Evolutionary conservation across 2,113 vertebrate species (phyloP).

Genomic region (Onychorhynchus coronatus): DNA sequence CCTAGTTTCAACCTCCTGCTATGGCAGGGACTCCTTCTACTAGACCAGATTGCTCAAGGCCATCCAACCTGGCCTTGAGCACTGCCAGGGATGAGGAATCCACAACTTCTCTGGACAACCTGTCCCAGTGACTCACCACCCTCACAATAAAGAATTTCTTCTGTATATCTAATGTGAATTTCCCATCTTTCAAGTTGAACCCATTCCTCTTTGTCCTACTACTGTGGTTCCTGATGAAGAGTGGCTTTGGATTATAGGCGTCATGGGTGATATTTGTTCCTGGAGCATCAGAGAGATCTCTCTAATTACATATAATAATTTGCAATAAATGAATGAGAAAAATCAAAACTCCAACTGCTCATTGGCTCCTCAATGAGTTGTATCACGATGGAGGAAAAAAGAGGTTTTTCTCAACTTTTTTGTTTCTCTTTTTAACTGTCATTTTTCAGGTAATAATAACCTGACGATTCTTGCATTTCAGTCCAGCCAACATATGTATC

Average conservation of each 20-base stretch:
- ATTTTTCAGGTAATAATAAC: background rate
- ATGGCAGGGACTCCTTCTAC: background rate
- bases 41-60: background rate
- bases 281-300: background rate
- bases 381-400: background rate
- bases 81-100: background rate
- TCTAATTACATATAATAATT: background rate
- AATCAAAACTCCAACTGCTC: fast-evolving
- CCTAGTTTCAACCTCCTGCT: background rate
- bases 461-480: background rate
- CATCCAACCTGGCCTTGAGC: background rate
- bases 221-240: background rate
- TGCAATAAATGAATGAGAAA: background rate
- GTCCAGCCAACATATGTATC: background rate
- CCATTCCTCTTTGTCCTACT: background rate
- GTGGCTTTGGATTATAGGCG: background rate
- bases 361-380: background rate
- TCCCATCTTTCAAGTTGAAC: background rate
- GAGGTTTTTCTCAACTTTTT: background rate
- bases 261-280: background rate
- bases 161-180: background rate
- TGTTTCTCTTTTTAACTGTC: background rate
- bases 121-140: background rate
- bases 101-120: background rate
- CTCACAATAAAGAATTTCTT: background rate